Evolutionary conservation across 2,888 invertebrate species (phyloP), one percentile per base, ranked within the genome.

Genomic region (Ophonus ardosiacus): DNA sequence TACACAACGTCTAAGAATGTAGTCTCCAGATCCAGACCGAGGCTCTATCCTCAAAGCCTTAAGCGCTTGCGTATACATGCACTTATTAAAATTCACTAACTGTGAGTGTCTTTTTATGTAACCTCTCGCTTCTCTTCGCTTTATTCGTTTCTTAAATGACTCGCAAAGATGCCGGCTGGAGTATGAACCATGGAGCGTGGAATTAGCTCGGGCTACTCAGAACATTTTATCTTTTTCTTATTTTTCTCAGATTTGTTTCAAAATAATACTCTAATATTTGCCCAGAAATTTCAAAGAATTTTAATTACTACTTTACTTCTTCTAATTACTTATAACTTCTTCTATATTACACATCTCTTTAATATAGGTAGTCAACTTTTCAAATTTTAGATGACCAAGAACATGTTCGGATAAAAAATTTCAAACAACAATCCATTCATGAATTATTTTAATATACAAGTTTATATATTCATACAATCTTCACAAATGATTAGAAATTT

Each of bases 1-100:
- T 83, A 83, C 74, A 74, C 83, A 83, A 63, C 40, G 68, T 40
- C 68, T 71, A 40, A 56, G 65, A 43, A 71, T 31, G 63, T 15
- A 10, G 78, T 78, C 56, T 78, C 56, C 56, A n/a, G 40, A 10
- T n/a, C 31, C 17, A 40, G 38, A 38, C 7, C 8, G 10, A 24
- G 17, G 18, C 1, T 51, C 57, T 31, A 13, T 31, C 31, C 43
- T 51, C 43, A 51, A 13, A 31, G 31, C 31, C 43, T 21, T 78
- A 57, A 78, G 78, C 78, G 78, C 78, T 57, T 78, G 4, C 57
- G 78, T 78, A 78, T 78, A 78, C 78, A 78, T 57, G 57, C 78
- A 57, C 57, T 78, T 56, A 78, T 78, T 78, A 78, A 78, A 57
- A 74, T 43, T 43, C 43, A 74, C 71, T 74, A 40, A 74, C 38